These are phyloP conservation scores for Phyllostomus discolor DNA, from an alignment of 2,113 vertebrate species.

Conservation along the genomic window DNA sequence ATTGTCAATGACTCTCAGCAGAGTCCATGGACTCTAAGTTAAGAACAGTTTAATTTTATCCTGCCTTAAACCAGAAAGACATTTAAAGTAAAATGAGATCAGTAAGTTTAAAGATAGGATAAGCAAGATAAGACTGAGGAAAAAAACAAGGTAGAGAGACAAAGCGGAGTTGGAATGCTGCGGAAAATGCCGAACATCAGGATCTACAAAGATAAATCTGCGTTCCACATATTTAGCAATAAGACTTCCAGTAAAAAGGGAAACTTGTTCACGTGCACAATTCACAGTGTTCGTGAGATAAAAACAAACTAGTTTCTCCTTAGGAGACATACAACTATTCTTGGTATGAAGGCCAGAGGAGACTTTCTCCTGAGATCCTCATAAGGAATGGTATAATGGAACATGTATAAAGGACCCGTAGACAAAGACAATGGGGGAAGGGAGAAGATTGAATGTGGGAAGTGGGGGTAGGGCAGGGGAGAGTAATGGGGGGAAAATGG, in stretches of 20 bases:
- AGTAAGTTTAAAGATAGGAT: background rate
- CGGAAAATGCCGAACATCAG: background rate
- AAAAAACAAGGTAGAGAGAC: background rate
- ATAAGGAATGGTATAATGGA: background rate
- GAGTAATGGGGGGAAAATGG: too few species aligned
- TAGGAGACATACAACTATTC: background rate
- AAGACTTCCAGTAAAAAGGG: slow-evolving; percentile 38
- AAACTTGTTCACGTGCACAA: slow-evolving; percentile 21
- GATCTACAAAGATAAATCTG: slow-evolving; percentile 34
- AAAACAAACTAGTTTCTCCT: slow-evolving; percentile 44
- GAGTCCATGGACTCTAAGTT: background rate
- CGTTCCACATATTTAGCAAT: slow-evolving; percentile 17
- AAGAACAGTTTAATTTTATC: slow-evolving; percentile 50
- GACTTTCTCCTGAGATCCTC: slow-evolving; percentile 30
- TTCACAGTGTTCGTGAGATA: slow-evolving; percentile 19
- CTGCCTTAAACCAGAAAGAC: slow-evolving; percentile 35
- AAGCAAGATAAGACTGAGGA: slow-evolving; percentile 11
- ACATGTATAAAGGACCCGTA: background rate
- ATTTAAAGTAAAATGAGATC: slow-evolving; percentile 42
- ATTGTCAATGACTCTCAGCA: background rate
- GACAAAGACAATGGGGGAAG: too few species aligned
- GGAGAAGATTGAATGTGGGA: too few species aligned
- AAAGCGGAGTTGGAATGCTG: background rate
- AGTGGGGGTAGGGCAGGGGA: too few species aligned
- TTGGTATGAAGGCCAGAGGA: background rate